Percentiles rank a stretch among this genome's conserved stretches.
Evolutionary conservation across 1,140 invertebrate species (phyloP).

Genomic region (Drosophila hydei): DNA sequence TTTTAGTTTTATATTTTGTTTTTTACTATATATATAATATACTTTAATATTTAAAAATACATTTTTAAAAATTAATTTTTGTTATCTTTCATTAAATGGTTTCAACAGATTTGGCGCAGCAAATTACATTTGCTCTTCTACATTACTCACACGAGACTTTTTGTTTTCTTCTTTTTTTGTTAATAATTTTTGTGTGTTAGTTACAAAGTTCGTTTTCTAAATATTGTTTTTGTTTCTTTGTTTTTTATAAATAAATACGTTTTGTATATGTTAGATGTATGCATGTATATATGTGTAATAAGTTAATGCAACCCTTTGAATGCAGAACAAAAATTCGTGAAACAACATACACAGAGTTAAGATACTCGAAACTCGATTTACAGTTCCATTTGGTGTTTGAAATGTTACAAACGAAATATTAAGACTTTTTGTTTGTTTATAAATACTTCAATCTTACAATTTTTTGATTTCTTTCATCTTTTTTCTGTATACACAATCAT

Average conservation of each 20-base stretch:
- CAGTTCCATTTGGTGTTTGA: slow-evolving; percentile 41
- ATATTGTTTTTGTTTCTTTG: slow-evolving; percentile 29
- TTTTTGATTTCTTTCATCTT: slow-evolving; percentile 22
- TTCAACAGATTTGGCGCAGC: slow-evolving; percentile 81
- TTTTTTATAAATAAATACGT: slow-evolving; percentile 58
- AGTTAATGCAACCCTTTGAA: slow-evolving; percentile 74
- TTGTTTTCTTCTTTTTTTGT: slow-evolving; percentile 11
- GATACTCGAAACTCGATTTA: slow-evolving; percentile 20
- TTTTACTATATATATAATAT: slow-evolving; percentile 57
- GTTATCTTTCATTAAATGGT: slow-evolving; percentile 79
- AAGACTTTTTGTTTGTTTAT: slow-evolving; percentile 69
- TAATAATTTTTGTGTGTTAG: slow-evolving; percentile 29
- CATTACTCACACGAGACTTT: slow-evolving; percentile 63
- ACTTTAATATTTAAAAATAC: slow-evolving; percentile 60
- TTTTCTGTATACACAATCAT: slow-evolving; percentile 53
- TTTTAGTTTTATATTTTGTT: slow-evolving; percentile 32
- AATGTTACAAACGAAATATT: slow-evolving; percentile 48
- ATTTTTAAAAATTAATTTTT: slow-evolving; percentile 80
- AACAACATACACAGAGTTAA: slow-evolving; percentile 42
- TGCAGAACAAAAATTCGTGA: slow-evolving; percentile 65
- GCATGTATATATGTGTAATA: slow-evolving; percentile 58
- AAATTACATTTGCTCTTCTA: slow-evolving; percentile 75
- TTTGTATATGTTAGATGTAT: slow-evolving; percentile 48
- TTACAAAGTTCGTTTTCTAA: slow-evolving; percentile 39
- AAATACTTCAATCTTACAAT: slow-evolving; percentile 60